Conservation (phyloP, 2,113 vertebrate species). For the Percopsis transmontana region DNA sequence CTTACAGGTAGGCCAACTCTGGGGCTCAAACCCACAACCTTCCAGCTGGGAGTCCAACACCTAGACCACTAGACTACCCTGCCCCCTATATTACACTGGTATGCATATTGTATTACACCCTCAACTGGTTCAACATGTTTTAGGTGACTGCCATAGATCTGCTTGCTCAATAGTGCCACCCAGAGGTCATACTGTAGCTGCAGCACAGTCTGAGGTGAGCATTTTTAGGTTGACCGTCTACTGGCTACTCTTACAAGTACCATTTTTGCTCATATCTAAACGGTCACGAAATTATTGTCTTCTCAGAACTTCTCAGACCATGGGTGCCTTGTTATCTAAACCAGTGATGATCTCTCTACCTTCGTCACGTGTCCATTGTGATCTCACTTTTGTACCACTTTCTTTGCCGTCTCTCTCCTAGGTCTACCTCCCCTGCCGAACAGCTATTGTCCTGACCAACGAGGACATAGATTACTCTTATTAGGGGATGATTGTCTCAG, state of each 20-base stretch:
- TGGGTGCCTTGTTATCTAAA: too few species aligned
- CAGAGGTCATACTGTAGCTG: slow-evolving; percentile 30
- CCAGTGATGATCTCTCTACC: neutral
- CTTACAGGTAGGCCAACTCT: too few species aligned
- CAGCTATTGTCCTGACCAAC: slow-evolving; percentile 80
- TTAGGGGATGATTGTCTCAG: slow-evolving; percentile 72
- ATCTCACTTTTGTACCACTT: neutral
- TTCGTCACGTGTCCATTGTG: neutral
- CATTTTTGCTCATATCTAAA: slow-evolving; percentile 27
- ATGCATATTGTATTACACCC: slow-evolving; percentile 1
- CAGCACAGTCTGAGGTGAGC: slow-evolving; percentile 20
- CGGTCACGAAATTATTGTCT: slow-evolving; percentile 37
- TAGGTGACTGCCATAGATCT: slow-evolving; percentile 5
- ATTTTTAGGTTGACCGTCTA: slow-evolving; percentile 16
- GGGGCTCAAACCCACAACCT: too few species aligned
- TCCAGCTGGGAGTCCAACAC: too few species aligned
- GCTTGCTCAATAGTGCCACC: slow-evolving; percentile 50
- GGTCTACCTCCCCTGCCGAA: slow-evolving; percentile 84
- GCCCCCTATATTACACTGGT: neutral
- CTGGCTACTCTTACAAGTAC: neutral
- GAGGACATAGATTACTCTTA: slow-evolving; percentile 80
- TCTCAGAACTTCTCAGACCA: slow-evolving; percentile 37
- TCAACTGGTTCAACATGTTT: neutral
- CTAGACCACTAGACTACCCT: too few species aligned
- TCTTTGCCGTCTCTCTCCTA: slow-evolving; percentile 43